Evolutionary conservation across 2,888 invertebrate genomes (phyloP), one percentile per base, ranked within the genome.

Genomic region (Petrolisthes cinctipes): DNA sequence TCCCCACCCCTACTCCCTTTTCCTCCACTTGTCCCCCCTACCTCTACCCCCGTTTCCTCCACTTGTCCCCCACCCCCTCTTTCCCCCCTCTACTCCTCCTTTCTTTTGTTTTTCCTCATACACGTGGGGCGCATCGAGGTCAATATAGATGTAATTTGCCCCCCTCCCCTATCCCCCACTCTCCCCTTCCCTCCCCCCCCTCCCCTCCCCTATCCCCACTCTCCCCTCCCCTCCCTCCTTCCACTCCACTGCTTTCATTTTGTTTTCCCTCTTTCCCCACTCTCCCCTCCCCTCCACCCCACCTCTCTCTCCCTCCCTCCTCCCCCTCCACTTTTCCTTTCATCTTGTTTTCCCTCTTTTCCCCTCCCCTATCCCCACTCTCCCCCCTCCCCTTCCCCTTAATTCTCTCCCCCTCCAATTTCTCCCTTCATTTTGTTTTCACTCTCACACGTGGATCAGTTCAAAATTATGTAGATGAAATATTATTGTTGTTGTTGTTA

Each of bases 161-260:
- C n/a, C 71, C n/a, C 7, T 71, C 5, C n/a, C 71, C n/a, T n/a
- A 6, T 17, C 71, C n/a, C 71, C 5, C 71, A 14, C 7, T 17
- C 71, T 71, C 71, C 14, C 61, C 14, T 14, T 61, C 61, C n/a
- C n/a, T 71, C 71, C n/a, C 71, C n/a, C 71, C 5, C 71, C n/a
- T n/a, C n/a, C 71, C n/a, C 71, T 71, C 71, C n/a, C 71, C n/a
- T 5, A 5, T n/a, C n/a, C 71, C n/a, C 71, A 17, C 71, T 71
- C 71, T 17, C 71, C n/a, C 71, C n/a, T n/a, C n/a, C 71, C n/a
- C 71, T 71, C 71, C n/a, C 71, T 71, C 71, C n/a, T n/a, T 71
- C 71, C n/a, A 6, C 14, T 14, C 61, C 61, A 9, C 61, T 14
- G 6, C 73, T n/a, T 5, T 4, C 76, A 23, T 6, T 4, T 23